A percentile compares a stretch with the other conserved stretches of the same genome.
Conservation (phyloP, 2,888 invertebrate species). For the Lamellibrachia satsuma region DNA sequence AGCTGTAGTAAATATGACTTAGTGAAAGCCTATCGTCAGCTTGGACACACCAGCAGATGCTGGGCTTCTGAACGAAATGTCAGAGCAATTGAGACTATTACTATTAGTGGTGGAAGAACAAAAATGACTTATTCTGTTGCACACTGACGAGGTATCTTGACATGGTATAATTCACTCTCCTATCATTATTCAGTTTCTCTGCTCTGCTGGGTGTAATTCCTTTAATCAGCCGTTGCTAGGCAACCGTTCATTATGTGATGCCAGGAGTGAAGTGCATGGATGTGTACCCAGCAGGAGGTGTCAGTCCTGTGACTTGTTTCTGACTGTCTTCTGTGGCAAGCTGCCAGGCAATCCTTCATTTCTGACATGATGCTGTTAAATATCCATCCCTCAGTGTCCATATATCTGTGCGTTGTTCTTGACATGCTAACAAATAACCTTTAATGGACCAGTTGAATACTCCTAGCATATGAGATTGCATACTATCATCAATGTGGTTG, state of each 20-base stretch:
- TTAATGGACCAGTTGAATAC: too few species aligned
- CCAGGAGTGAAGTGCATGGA: not conserved
- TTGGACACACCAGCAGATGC: not conserved
- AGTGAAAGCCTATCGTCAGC: not conserved
- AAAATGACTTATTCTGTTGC: not conserved
- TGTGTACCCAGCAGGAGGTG: not conserved
- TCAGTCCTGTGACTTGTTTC: not conserved
- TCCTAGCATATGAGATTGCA: not conserved
- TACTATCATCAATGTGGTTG: not conserved
- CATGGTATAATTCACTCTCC: not conserved
- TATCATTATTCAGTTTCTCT: not conserved
- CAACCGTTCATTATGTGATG: conserved; percentile 9
- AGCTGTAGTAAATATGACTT: not conserved
- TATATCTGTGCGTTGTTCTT: not conserved
- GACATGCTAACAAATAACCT: not conserved
- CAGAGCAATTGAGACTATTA: not conserved
- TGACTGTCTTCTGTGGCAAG: not conserved
- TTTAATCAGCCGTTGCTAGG: conserved; percentile 12
- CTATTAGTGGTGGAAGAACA: not conserved
- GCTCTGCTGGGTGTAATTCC: not conserved
- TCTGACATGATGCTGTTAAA: not conserved
- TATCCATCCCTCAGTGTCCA: not conserved
- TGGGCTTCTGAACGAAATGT: not conserved
- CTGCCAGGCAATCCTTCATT: not conserved
- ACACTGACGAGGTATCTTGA: not conserved